Base-by-base conservation (phyloP, 2,888 invertebrate genomes). In the Congeria kusceri region DNA sequence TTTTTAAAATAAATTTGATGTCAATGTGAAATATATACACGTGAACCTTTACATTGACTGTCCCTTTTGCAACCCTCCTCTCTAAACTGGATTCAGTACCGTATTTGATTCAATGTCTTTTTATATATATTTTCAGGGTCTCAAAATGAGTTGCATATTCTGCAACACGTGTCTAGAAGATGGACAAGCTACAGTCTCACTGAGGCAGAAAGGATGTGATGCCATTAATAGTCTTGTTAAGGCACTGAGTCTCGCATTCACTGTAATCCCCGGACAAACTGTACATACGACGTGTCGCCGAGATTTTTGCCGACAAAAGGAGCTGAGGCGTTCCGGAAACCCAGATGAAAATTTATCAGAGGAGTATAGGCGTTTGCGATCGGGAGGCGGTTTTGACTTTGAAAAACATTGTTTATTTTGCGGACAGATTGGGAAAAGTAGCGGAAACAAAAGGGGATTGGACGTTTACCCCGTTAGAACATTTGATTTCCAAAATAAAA, bases 331-430 rank as follows among this genome's bases (percentile, higher is more conserved):
- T 27, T 18, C 28, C 23, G 62, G 62, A 62, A 25, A 27, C 11
- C 25, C 27, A 25, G 11, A 53, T 28, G 25, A 46, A 29, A 27
- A 28, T 44, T 13, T 23, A 4, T 28, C 20, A 15, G 28, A 47
- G 44, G 20, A 13, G 2, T 53, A 23, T 23, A 53, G 53, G n/a
- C 7, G 28, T 20, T 20, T 39, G 49, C 20, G 47, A n/a, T 64
- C 59, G n/a, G 27, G 20, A 28, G 47, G 18, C 44, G 39, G 18
- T 56, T 68, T 68, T 28, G 20, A n/a, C 23, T 68, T 63, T 39
- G 15, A 75, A 64, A 46, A 56, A 23, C 57, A 75, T 47, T 75
- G 75, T 32, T 39, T 75, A 11, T 75, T 75, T 28, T 75, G 75
- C 63, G 75, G 68, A 11, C 62, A 75, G 62, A 53, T 56, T 15